A percentile compares a stretch with the other conserved stretches of the same genome.
phyloP scores from a whole-genome alignment of 2,888 invertebrate genomes.

The Dermolepida albohirtum region DNA sequence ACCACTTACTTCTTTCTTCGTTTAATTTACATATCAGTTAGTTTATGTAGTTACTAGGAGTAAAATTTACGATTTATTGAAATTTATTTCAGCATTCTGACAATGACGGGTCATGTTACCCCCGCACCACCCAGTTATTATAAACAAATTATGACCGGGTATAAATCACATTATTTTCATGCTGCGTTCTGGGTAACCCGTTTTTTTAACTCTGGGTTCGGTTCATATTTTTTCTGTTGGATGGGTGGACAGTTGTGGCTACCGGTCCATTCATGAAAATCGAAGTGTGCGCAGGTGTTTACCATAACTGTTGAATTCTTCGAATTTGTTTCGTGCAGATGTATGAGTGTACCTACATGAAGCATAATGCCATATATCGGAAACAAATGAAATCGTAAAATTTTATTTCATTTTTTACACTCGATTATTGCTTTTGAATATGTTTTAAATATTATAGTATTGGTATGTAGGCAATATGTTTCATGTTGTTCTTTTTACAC shows the following conservation, averaged over 20 bases:
- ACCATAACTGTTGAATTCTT: constrained; percentile 2
- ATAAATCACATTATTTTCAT: constrained; percentile 34
- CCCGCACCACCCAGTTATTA: constrained; percentile 22
- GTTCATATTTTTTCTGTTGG: constrained; percentile 21
- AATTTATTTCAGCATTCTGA: constrained; percentile 19
- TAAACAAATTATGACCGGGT: constrained; percentile 29
- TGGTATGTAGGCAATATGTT: no score
- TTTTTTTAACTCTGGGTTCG: not conserved
- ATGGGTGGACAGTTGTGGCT: constrained; percentile 32
- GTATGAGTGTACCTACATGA: not conserved
- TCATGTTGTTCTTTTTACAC: no score
- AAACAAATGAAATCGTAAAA: no score
- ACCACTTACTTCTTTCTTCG: not conserved
- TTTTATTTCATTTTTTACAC: no score
- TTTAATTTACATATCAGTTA: constrained; percentile 22
- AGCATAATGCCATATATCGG: not conserved
- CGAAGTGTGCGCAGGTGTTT: constrained; percentile 20
- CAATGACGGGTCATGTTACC: constrained; percentile 23
- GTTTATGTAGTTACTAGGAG: not conserved
- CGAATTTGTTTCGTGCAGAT: not conserved
- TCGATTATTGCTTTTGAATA: no score
- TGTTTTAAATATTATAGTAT: no score
- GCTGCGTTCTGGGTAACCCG: constrained; percentile 15
- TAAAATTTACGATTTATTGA: constrained; percentile 27
- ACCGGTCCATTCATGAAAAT: constrained; percentile 27